These are phyloP conservation scores for Ichneumoninae sp. DNA, from an alignment of 2,888 invertebrate species.

Conservation along the genomic window DNA sequence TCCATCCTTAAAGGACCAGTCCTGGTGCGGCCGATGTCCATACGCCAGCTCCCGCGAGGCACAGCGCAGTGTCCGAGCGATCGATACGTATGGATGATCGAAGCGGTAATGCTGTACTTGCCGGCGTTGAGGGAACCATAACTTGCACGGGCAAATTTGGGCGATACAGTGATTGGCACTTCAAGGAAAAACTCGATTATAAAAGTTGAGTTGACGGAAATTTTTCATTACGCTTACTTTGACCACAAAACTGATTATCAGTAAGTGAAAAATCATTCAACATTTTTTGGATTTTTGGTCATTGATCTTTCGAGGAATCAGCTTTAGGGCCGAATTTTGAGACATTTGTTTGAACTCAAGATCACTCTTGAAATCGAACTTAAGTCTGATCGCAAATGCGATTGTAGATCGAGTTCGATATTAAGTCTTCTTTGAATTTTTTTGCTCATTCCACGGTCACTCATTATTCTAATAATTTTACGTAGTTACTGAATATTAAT, in stretches of 20 bases:
- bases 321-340: background rate
- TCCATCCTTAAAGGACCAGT: conserved; percentile 77
- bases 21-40: conserved; percentile 48
- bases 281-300: background rate
- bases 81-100: background rate
- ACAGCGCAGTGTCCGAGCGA: conserved; percentile 4
- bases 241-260: background rate
- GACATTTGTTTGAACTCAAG: too few relatives aligned
- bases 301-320: background rate
- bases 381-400: too few relatives aligned
- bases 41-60: background rate
- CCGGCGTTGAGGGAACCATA: background rate
- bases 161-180: background rate
- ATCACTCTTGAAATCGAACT: too few relatives aligned
- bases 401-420: too few relatives aligned
- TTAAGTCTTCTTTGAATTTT: too few relatives aligned
- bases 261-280: background rate
- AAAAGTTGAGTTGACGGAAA: background rate
- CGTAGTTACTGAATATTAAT: too few relatives aligned
- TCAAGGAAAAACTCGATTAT: background rate
- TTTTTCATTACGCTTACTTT: background rate
- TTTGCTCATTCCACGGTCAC: too few relatives aligned
- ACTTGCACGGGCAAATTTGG: background rate
- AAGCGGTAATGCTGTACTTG: background rate
- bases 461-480: too few relatives aligned